These are phyloP conservation scores for Nicator chloris DNA, from an alignment of 2,113 vertebrate species.

Conservation along the genomic window DNA sequence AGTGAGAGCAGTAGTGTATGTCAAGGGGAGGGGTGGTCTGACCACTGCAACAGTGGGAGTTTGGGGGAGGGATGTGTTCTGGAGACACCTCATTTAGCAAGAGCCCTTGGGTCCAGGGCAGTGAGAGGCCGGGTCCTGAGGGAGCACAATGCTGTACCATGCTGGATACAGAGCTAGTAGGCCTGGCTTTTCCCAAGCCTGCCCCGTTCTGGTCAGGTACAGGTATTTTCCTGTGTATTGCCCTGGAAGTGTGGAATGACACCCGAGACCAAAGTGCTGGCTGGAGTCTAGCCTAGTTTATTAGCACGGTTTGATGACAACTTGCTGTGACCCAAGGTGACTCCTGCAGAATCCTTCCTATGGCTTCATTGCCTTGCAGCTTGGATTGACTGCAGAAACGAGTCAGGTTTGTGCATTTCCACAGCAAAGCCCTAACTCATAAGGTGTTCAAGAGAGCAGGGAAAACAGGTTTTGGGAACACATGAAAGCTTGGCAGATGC, in stretches of 20 bases:
- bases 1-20: background rate
- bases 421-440: background rate
- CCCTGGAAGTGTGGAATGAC: background rate
- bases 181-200: background rate
- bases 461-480: background rate
- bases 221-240: background rate
- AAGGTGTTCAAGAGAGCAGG: background rate
- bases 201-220: background rate
- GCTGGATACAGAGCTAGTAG: background rate
- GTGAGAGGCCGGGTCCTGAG: fast-evolving
- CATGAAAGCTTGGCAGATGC: background rate
- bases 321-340: background rate
- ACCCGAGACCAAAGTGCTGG: background rate
- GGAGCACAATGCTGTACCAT: fast-evolving
- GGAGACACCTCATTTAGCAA: background rate
- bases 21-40: background rate
- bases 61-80: background rate
- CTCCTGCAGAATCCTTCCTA: background rate
- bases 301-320: background rate
- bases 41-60: background rate
- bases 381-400: background rate
- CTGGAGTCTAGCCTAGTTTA: background rate
- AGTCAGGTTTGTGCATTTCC: background rate
- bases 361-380: background rate
- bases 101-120: background rate